Percentiles rank a stretch among this genome's conserved stretches.
phyloP scores from a whole-genome alignment of 2,888 invertebrate genomes.

The Pheosia gnoma region DNA sequence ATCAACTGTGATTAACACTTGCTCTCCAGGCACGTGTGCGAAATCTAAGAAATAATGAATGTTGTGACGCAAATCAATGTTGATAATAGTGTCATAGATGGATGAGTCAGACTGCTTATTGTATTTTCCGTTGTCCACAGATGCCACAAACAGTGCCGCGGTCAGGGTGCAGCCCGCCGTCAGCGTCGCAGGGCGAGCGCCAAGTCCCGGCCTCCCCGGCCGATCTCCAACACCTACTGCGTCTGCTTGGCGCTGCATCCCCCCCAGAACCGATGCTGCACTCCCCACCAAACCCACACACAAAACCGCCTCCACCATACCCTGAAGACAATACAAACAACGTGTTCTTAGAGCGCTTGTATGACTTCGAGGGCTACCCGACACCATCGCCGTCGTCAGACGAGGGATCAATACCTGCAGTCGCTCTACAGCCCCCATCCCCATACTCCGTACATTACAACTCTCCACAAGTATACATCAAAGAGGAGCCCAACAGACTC shows the following conservation, averaged over 20 bases:
- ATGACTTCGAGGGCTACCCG: constrained; percentile 79
- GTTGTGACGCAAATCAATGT: constrained; percentile 17
- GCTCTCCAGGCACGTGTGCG: constrained; percentile 9
- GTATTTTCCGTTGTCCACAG: constrained; percentile 76
- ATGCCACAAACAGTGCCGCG: constrained; percentile 93
- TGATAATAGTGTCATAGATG: constrained; percentile 6
- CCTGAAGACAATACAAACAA: constrained; percentile 64
- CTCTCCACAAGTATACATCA: constrained; percentile 67
- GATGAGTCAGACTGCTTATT: constrained; percentile 1
- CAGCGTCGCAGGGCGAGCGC: constrained; percentile 88
- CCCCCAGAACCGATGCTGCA: constrained; percentile 79
- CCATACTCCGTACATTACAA: constrained; percentile 72
- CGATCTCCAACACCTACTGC: constrained; percentile 75
- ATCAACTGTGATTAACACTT: constrained; percentile 33
- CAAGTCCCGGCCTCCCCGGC: constrained; percentile 84
- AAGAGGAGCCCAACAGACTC: constrained; percentile 82
- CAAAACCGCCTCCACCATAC: constrained; percentile 76
- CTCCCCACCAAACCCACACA: constrained; percentile 72
- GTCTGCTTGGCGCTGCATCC: constrained; percentile 78
- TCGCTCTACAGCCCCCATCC: constrained; percentile 83
- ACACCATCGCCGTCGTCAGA: constrained; percentile 80
- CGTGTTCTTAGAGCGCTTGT: constrained; percentile 74
- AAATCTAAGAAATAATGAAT: constrained; percentile 23
- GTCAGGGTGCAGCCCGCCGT: constrained; percentile 90
- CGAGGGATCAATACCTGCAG: constrained; percentile 83